These are phyloP conservation scores for Periphyllus acericola DNA, from an alignment of 2,888 invertebrate species.

Conservation along the genomic window DNA sequence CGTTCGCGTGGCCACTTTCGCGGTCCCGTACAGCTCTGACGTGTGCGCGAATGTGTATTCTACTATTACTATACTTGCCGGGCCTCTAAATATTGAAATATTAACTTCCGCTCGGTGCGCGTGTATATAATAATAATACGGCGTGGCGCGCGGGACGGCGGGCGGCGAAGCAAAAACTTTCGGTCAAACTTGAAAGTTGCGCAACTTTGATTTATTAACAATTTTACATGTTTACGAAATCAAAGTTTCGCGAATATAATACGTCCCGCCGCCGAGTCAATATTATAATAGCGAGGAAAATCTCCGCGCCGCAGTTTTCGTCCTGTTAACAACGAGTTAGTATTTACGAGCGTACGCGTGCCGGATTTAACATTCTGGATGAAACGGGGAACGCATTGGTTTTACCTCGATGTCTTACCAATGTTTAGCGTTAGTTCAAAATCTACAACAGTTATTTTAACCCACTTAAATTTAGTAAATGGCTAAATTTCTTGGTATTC, in stretches of 20 bases:
- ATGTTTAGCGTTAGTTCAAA: no score
- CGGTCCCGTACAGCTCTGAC: neutral
- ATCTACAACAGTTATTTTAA: no score
- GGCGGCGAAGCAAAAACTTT: conserved; percentile 16
- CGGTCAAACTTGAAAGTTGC: conserved; percentile 6
- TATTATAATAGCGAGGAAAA: no score
- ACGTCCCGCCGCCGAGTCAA: neutral
- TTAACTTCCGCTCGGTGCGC: neutral
- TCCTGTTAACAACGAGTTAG: no score
- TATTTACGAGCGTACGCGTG: no score
- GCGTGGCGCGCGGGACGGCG: neutral
- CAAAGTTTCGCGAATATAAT: neutral
- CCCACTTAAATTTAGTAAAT: no score
- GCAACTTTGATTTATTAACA: conserved; percentile 29
- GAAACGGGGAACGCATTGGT: no score
- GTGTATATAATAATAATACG: neutral
- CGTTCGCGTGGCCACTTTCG: no score
- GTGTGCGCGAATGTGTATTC: neutral
- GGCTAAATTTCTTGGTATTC: no score
- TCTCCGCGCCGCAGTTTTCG: no score
- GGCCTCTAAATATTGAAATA: neutral
- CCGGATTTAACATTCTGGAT: no score
- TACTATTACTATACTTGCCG: neutral
- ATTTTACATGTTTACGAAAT: conserved; percentile 9
- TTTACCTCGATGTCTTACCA: no score